These are phyloP conservation scores for Mobula birostris DNA, from an alignment of 2,113 vertebrate genomes.

Conservation along the genomic window DNA sequence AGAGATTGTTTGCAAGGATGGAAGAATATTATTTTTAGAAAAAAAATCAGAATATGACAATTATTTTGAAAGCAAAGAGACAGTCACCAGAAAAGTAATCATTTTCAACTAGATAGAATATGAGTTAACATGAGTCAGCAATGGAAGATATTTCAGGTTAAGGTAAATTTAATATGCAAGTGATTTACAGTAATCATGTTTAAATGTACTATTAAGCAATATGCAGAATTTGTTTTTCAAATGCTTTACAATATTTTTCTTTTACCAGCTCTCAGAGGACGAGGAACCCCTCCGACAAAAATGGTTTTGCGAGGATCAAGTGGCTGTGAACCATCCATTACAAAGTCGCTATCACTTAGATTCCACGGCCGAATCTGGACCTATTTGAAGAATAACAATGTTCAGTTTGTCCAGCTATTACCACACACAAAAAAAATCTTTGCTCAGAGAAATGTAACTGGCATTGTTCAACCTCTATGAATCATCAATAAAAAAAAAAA, in stretches of 20 bases:
- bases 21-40: neutral
- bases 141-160: neutral
- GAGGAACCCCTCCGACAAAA: slow-evolving; percentile 94
- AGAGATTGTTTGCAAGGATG: neutral
- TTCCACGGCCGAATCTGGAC: slow-evolving; percentile 98
- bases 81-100: neutral
- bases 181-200: neutral
- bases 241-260: slow-evolving; percentile 20
- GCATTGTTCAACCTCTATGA: neutral
- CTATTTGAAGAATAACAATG: slow-evolving; percentile 48
- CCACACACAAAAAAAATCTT: neutral
- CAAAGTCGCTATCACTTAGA: slow-evolving; percentile 93
- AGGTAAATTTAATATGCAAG: neutral
- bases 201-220: neutral
- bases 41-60: neutral
- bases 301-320: slow-evolving; percentile 96
- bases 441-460: neutral
- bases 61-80: neutral
- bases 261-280: slow-evolving; percentile 87
- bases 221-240: neutral
- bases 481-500: too few species aligned
- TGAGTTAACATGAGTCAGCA: neutral
- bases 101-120: neutral
- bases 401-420: neutral
- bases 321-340: slow-evolving; percentile 96